Evolutionary conservation across 1,140 invertebrate genomes (phyloP).

Genomic region (Aphaenogaster rudis): DNA sequence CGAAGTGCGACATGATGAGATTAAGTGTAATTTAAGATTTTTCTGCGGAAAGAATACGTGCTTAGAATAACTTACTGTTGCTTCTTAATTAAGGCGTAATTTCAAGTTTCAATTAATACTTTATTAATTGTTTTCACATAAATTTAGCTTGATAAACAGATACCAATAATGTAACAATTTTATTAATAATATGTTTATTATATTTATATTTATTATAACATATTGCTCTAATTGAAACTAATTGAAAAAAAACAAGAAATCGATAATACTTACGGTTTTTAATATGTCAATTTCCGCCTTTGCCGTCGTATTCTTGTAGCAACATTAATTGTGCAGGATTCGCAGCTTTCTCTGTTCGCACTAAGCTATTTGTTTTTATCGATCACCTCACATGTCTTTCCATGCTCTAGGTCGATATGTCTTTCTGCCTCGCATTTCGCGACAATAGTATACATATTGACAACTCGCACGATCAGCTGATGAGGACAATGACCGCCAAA

Average conservation of each 20-base stretch:
- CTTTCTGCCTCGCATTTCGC: too few species aligned
- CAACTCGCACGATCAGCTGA: too few species aligned
- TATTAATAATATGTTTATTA: not conserved
- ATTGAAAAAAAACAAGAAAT: not conserved
- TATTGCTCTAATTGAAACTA: not conserved
- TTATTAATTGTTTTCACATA: not conserved
- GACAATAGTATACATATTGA: too few species aligned
- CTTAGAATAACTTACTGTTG: conserved; percentile 84
- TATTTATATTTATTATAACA: not conserved
- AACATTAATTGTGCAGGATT: too few species aligned
- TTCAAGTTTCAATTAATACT: not conserved
- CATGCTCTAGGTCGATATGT: too few species aligned
- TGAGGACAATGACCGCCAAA: too few species aligned
- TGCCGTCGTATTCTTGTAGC: too few species aligned
- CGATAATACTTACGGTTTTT: not conserved
- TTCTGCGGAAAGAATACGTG: conserved; percentile 86
- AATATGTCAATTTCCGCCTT: not conserved
- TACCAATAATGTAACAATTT: not conserved
- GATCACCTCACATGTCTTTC: too few species aligned
- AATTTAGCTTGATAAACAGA: not conserved
- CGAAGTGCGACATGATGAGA: not conserved
- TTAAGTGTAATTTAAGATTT: not conserved
- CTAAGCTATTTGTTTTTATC: too few species aligned
- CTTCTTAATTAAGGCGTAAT: not conserved
- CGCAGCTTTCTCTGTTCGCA: too few species aligned